Base-by-base conservation (phyloP, 2,113 vertebrate genomes). In the Mirounga angustirostris region DNA sequence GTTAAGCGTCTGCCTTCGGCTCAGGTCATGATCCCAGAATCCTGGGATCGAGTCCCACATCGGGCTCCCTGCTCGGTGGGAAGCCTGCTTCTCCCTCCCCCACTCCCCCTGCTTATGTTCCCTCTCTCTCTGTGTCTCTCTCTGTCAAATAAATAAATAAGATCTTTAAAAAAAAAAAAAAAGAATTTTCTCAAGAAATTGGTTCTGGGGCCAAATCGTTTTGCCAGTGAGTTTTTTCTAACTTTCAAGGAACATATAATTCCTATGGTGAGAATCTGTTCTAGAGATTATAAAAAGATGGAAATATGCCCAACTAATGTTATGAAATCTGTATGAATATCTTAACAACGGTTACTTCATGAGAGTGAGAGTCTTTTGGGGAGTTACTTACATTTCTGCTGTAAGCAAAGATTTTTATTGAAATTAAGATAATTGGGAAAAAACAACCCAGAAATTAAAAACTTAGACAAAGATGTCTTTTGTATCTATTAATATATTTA, bases 161-260 rank as follows among this genome's bases (percentile, higher is more conserved):
- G 5, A 43, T 43, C 40, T 43, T 43, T 43, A 43, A 43, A 43
- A 43, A 43, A 43, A 43, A 43, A 43, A 43, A 43, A 43, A 74
- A 71, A 52, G 24, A 36, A 82, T 96, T 96, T 96, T 43, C 82
- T 76, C 56, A 16, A 78, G 18, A 88, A 95, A 11, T 79, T 95
- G 61, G 28, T 88, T 91, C 76, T 91, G 67, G 40, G 33, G 22
- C 73, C 76, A 90, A 26, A 65, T 79, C 28, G 10, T 97, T 94
- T 97, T 87, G 69, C 63, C 28, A 74, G 69, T 71, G 59, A 92
- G 78, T 97, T 95, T 50, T 92, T 94, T 94, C 52, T 80, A 40
- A 69, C 80, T 90, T 86, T 90, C 36, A 82, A 96, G 52, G 26
- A 82, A 28, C 46, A 58, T 89, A 33, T 73, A 63, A 91, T 95